These are phyloP conservation scores for Psilanteris sp. DNA, from an alignment of 1,140 invertebrate species.

Conservation along the genomic window DNA sequence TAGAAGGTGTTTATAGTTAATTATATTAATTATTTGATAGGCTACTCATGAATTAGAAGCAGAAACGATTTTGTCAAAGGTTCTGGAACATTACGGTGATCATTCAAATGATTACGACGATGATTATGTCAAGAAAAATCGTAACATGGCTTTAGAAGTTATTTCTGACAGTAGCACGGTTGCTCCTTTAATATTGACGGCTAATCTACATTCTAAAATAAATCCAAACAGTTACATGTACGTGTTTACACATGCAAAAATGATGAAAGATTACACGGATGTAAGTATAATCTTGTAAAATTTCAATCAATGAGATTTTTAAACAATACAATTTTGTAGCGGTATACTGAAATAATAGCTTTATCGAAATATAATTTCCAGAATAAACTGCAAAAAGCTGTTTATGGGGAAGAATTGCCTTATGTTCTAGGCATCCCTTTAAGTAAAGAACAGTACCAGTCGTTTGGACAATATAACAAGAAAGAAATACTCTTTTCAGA, in stretches of 20 bases:
- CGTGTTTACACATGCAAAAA: constrained; percentile 87
- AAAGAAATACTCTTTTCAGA: constrained; percentile 89
- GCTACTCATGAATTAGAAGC: constrained; percentile 80
- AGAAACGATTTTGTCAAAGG: constrained; percentile 82
- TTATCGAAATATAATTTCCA: no score
- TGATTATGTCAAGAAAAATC: constrained; percentile 74
- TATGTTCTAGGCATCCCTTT: constrained; percentile 95
- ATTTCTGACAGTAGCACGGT: constrained; percentile 92
- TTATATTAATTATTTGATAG: constrained; percentile 55
- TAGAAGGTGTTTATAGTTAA: no score
- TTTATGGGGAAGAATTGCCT: constrained; percentile 94
- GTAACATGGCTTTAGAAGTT: constrained; percentile 91
- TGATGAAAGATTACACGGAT: constrained; percentile 71
- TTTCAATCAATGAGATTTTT: no score
- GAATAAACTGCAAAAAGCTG: constrained; percentile 76
- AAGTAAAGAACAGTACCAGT: constrained; percentile 86
- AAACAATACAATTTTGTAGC: no score
- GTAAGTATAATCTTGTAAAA: no score
- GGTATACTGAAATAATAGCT: no score
- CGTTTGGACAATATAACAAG: constrained; percentile 85
- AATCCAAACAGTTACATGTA: constrained; percentile 92
- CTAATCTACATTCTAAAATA: constrained; percentile 86
- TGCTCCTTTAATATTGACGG: constrained; percentile 86
- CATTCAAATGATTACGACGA: constrained; percentile 58
- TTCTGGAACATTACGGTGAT: constrained; percentile 81